Evolutionary conservation across 2,797 vertebrate species (phyloP), one percentile per base, ranked within the genome.

Genomic region (Avahi laniger): DNA sequence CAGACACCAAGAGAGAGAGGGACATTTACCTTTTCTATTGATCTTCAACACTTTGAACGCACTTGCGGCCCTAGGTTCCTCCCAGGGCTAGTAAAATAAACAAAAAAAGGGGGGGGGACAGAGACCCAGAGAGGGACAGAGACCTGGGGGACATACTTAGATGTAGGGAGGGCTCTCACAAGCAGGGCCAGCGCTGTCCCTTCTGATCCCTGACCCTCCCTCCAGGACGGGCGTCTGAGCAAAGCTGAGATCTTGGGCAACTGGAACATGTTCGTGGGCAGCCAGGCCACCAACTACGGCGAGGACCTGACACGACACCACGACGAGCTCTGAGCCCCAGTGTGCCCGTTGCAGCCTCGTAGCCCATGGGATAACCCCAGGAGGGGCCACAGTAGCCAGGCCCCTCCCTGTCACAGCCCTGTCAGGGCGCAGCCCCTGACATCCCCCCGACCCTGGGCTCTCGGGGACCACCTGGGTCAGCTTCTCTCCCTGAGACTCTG

Each of bases 261-360:
- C 98, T 99, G 99, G 99, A 99, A 99, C 98, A 99, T 99, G 99
- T 99, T 99, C 97, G 99, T 99, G 87, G 99, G 99, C 67, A 99
- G 99, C 98, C 99, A 99, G 96, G 99, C 99, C 5, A 99, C 99
- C 96, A 99, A 99, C 99, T 99, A 99, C 0, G 99, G 99, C 2
- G 99, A 99, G 97, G 99, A 99, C 97, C 98, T 99, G 95, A 99
- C 99, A 0, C 99, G 98, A 94, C 99, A 98, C 92, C 99, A 99
- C 0, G 99, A 99, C 0, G 99, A 99, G 97, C 99, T 99, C 94
- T 99, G 98, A 98, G 48, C 48, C 33, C 76, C 30, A 0, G 2
- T 0, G 4, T 0, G 3, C 7, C 70, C 1, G 1, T 69, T 15
- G 4, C 35, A 1, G 38, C 52, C 67, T 57, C 2, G 2, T 7